Base-by-base conservation (phyloP, 2,113 vertebrate species). In the Tringa solitaria region DNA sequence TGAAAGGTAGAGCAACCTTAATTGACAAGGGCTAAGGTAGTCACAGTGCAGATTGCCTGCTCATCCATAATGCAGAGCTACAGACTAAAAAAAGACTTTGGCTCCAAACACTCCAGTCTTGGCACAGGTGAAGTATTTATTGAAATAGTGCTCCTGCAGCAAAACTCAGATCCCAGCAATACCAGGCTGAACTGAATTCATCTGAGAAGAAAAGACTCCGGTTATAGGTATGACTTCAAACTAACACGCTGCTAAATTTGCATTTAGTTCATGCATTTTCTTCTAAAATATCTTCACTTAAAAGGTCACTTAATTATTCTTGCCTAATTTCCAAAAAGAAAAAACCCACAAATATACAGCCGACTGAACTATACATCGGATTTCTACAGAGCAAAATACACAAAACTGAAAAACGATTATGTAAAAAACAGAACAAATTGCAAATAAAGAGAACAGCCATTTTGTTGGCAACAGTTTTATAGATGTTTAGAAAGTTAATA, bases 61-160 rank as follows among this genome's bases (percentile, higher is more conserved):
- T 98, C 97, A 98, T 98, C 95, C 94, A 98, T 98, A 98, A 98
- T 98, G 97, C 97, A 98, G 84, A 57, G 81, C 93, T 56, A 88
- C 45, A 88, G 83, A 76, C 96, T 97, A 96, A 97, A 98, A 98
- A 96, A 95, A 97, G 92, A 92, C 95, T 81, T 93, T n/a, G 77
- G 74, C 89, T 97, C 90, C 94, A 94, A 95, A 85, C 88, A 95
- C 96, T 95, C 95, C 93, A 93, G 92, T 92, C 95, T 96, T 97
- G 96, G 97, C 96, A 97, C 95, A 97, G 96, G 96, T 97, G 85
- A 97, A 95, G 83, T 75, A 95, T 60, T 90, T 94, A 96, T 41
- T 94, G 84, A 97, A 93, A 46, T 53, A 91, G 70, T 69, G 95
- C 84, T 94, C 72, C 89, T 96, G 89, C 92, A 96, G 91, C 90